Evolutionary conservation across 2,113 vertebrate genomes (phyloP).

Genomic region (Gymnobelideus leadbeateri): DNA sequence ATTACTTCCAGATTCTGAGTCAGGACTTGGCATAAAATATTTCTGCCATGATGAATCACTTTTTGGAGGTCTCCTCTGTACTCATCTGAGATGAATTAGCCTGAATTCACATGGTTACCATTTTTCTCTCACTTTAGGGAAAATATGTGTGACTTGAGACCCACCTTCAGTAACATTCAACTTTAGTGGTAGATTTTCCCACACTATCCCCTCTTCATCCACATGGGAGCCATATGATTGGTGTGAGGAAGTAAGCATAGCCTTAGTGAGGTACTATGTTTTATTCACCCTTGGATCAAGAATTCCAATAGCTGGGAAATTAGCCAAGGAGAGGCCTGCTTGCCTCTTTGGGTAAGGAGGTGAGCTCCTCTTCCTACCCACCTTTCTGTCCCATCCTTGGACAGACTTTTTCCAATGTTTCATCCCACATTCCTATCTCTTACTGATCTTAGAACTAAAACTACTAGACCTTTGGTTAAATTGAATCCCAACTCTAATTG

Average conservation of each 20-base stretch:
- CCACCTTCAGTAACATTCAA: background rate
- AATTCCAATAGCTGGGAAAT: background rate
- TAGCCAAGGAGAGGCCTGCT: background rate
- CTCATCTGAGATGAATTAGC: conserved; percentile 1
- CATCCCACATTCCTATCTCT: background rate
- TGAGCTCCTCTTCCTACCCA: background rate
- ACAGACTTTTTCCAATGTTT: background rate
- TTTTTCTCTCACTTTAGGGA: background rate
- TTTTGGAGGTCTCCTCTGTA: background rate
- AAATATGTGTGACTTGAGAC: background rate
- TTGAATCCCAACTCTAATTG: background rate
- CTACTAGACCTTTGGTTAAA: background rate
- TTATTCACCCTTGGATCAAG: background rate
- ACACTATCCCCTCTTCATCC: background rate
- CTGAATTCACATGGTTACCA: background rate
- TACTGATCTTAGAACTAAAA: background rate
- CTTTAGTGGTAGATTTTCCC: background rate
- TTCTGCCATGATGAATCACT: background rate
- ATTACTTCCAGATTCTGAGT: background rate
- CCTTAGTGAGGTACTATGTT: background rate
- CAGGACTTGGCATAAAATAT: background rate
- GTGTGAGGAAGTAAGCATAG: background rate
- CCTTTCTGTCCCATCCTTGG: background rate
- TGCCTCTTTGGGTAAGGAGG: background rate
- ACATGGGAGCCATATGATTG: background rate